Conservation (phyloP, 2,888 invertebrate genomes). For the Camptogramma bilineatum region DNA sequence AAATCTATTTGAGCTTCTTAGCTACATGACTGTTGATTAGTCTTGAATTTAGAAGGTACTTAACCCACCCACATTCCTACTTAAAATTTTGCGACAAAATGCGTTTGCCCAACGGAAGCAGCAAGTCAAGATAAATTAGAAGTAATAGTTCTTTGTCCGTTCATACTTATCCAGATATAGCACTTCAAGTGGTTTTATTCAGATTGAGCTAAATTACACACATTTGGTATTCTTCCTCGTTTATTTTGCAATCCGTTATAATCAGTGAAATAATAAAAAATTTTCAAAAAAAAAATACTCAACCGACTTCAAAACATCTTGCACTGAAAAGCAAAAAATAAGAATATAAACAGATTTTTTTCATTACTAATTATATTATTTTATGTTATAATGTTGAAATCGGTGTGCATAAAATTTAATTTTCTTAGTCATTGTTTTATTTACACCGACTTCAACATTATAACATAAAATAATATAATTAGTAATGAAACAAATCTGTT, state of each 20-base stretch:
- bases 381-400: too few relatives aligned
- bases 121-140: conserved; percentile 39
- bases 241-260: not conserved
- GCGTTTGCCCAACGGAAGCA: conserved; percentile 28
- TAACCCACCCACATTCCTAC: conserved; percentile 4
- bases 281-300: too few relatives aligned
- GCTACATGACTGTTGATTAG: not conserved
- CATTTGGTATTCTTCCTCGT: conserved; percentile 27
- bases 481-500: too few relatives aligned
- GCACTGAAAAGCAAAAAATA: too few relatives aligned
- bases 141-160: conserved; percentile 41
- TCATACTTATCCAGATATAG: conserved; percentile 36
- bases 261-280: not conserved
- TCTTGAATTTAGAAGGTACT: not conserved
- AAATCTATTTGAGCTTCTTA: too few relatives aligned
- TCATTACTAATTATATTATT: too few relatives aligned
- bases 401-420: too few relatives aligned
- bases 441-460: too few relatives aligned
- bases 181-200: conserved; percentile 36
- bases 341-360: too few relatives aligned
- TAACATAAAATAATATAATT: too few relatives aligned
- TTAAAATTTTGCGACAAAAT: conserved; percentile 23
- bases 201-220: conserved; percentile 32
- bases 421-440: too few relatives aligned
- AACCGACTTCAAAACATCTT: too few relatives aligned